These are phyloP conservation scores for Atherinosoma microstoma DNA, from an alignment of 2,797 vertebrate species.

Conservation along the genomic window DNA sequence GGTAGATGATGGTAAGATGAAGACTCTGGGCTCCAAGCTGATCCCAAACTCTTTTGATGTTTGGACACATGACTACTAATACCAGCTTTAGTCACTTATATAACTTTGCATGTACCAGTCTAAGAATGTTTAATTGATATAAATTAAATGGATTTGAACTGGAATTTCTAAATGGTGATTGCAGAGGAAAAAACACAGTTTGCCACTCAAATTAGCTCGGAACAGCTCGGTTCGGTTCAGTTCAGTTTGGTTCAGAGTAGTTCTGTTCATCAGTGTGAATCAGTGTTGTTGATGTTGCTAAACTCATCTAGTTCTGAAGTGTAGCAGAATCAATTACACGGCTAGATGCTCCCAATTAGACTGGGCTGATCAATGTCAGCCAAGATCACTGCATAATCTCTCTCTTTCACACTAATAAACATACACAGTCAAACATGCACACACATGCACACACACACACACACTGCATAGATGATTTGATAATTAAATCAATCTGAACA, in stretches of 20 bases:
- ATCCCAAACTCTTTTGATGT: background rate
- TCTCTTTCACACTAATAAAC: slow-evolving; percentile 36
- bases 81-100: background rate
- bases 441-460: slow-evolving; percentile 23
- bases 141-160: background rate
- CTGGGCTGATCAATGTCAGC: slow-evolving; percentile 82
- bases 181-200: slow-evolving; percentile 8
- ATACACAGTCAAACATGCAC: slow-evolving; percentile 12
- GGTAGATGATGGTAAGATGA: background rate
- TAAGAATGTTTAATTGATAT: background rate
- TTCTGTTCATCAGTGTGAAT: slow-evolving; percentile 68
- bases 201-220: slow-evolving; percentile 18
- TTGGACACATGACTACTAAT: slow-evolving; percentile 6
- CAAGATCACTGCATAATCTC: slow-evolving; percentile 82
- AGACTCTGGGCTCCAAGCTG: background rate
- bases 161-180: background rate
- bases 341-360: slow-evolving; percentile 84
- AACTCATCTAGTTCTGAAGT: slow-evolving; percentile 80
- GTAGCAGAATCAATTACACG: slow-evolving; percentile 84
- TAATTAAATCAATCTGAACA: slow-evolving; percentile 83
- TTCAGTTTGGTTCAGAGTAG: slow-evolving; percentile 34
- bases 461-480: slow-evolving; percentile 78
- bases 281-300: slow-evolving; percentile 79
- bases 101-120: background rate
- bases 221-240: slow-evolving; percentile 24